A percentile compares a stretch with the other conserved stretches of the same genome.
phyloP scores from a whole-genome alignment of 2,113 vertebrate species.

The Psophia crepitans region DNA sequence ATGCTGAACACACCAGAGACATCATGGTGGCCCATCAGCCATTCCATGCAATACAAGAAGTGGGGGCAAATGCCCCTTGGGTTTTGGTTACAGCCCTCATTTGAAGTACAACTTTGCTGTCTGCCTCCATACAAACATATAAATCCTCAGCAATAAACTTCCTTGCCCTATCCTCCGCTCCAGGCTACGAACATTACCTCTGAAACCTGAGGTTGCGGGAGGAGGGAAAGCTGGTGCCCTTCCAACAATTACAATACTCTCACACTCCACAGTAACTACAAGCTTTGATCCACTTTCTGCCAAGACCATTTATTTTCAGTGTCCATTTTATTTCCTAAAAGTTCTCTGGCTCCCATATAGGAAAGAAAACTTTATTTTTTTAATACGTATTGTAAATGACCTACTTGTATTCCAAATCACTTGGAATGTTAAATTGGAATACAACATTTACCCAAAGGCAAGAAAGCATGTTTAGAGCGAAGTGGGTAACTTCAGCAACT shows the following conservation, averaged over 20 bases:
- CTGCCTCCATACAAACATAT: accelerated
- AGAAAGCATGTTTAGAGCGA: neutral
- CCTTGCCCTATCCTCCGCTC: neutral
- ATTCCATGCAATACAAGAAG: neutral
- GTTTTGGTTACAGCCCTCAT: neutral
- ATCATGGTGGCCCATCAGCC: accelerated
- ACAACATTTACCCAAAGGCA: neutral
- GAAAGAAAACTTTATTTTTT: neutral
- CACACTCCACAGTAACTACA: neutral
- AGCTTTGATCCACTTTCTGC: neutral
- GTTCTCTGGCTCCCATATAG: neutral
- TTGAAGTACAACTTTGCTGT: neutral
- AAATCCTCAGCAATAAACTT: neutral
- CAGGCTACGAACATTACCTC: neutral
- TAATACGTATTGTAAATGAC: neutral
- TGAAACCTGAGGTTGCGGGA: neutral
- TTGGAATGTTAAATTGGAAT: neutral
- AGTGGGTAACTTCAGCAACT: neutral
- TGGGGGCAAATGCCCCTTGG: neutral
- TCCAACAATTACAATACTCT: neutral
- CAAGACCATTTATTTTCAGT: neutral
- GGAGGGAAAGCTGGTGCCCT: neutral
- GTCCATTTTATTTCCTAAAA: neutral
- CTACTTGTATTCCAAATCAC: neutral
- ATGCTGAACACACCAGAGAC: neutral